These are phyloP conservation scores for Orthonychiurus folsomi DNA, from an alignment of 2,888 invertebrate genomes.

Conservation along the genomic window DNA sequence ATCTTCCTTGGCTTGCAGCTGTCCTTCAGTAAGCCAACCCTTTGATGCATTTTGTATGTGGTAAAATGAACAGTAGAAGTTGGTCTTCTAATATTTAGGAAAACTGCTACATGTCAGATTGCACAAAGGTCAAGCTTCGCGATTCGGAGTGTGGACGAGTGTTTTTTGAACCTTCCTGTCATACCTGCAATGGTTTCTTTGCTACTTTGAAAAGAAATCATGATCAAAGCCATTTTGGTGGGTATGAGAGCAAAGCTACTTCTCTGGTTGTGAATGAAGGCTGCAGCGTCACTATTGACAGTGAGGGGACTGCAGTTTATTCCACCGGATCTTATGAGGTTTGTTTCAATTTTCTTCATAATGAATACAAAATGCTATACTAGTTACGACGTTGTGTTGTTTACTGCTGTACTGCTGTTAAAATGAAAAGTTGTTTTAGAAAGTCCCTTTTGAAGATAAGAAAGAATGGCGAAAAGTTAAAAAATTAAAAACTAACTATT, in stretches of 20 bases:
- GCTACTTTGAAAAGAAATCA: background rate
- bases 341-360: no score
- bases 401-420: no score
- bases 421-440: no score
- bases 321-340: constrained; percentile 18
- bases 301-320: no score
- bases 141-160: background rate
- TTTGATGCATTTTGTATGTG: no score
- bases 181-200: background rate
- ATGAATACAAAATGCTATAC: no score
- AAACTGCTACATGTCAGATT: background rate
- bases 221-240: background rate
- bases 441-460: no score
- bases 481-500: no score
- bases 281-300: constrained; percentile 13
- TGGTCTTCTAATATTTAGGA: no score
- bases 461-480: no score
- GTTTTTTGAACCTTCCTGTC: background rate
- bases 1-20: background rate
- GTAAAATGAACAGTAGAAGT: no score
- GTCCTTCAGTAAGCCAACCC: background rate
- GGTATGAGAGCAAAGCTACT: constrained; percentile 9
- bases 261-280: constrained; percentile 14
- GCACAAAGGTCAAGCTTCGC: background rate
- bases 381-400: no score